Base-by-base conservation (phyloP, 2,113 vertebrate genomes). In the Seriola dumerili region DNA sequence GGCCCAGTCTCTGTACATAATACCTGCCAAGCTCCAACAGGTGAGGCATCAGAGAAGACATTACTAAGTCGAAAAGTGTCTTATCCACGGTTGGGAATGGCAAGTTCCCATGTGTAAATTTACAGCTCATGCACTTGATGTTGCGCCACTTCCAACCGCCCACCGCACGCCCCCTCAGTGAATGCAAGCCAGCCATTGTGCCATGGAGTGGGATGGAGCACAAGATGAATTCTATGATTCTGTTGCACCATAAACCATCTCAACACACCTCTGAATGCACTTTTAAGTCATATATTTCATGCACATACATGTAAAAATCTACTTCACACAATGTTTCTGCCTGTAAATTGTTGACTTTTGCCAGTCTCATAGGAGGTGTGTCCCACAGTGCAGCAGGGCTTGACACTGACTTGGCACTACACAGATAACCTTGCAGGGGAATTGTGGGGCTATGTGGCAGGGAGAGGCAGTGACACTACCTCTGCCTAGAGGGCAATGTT, bases 401-500 rank as follows among this genome's bases (percentile, higher is more conserved):
- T 59, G 54, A 61, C 66, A 75, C 42, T 36, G 32, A 48, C 29
- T 61, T 72, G 36, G 74, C 46, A 40, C 63, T 11, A 62, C 67
- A 75, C 63, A 65, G 83, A 77, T 77, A 63, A 76, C 82, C 82
- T 77, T 75, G 76, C 58, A 71, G 62, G 46, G 54, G 61, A 88
- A 55, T 58, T 34, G 73, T 61, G 64, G 70, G 42, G 50, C 57
- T 61, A 36, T 80, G 61, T 76, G 59, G 76, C 61, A 61, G 19
- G 55, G 63, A 68, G 73, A 78, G 69, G 83, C 85, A 92, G 73
- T 92, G 72, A 85, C 86, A 85, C 69, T 82, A 65, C 66, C 66
- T 82, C 29, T 57, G 76, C 67, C 85, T 89, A 94, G 94, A 92
- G 91, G 95, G 92, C 92, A 79, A 86, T 94, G 83, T 94, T 85